Conservation (phyloP, 2,113 vertebrate species). For the Sinosuthora webbiana region DNA sequence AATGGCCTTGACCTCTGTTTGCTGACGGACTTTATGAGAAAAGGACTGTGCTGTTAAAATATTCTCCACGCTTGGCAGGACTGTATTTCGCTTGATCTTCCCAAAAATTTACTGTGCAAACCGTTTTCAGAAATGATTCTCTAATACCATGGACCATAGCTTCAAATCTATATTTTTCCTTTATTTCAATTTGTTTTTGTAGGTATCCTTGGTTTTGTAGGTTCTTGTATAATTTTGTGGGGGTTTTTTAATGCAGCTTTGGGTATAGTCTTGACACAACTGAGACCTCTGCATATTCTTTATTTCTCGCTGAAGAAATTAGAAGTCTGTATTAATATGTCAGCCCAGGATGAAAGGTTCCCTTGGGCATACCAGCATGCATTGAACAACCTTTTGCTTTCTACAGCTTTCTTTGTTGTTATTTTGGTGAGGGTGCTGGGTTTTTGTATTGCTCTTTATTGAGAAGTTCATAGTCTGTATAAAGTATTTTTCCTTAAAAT, state of each 20-base stretch:
- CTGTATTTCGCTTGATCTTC: background rate
- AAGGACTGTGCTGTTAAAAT: background rate
- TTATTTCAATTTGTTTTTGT: background rate
- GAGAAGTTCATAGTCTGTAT: background rate
- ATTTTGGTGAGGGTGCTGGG: background rate
- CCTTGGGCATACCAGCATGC: background rate
- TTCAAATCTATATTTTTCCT: background rate
- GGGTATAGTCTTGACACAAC: background rate
- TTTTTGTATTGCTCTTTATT: background rate
- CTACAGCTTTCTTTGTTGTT: background rate
- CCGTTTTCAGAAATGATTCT: background rate
- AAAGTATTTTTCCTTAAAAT: background rate
- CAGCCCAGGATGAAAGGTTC: background rate
- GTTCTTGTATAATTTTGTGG: background rate
- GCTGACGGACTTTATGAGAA: background rate
- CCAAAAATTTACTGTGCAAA: background rate
- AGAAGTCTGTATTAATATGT: background rate
- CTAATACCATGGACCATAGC: background rate
- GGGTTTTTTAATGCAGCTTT: background rate
- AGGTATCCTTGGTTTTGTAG: background rate
- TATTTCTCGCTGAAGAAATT: background rate
- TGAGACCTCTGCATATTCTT: background rate
- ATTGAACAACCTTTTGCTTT: background rate
- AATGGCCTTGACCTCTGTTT: conserved; percentile 56
- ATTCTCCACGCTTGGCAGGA: background rate